Conservation (phyloP, 2,888 invertebrate species). For the Orthosia cruda region DNA sequence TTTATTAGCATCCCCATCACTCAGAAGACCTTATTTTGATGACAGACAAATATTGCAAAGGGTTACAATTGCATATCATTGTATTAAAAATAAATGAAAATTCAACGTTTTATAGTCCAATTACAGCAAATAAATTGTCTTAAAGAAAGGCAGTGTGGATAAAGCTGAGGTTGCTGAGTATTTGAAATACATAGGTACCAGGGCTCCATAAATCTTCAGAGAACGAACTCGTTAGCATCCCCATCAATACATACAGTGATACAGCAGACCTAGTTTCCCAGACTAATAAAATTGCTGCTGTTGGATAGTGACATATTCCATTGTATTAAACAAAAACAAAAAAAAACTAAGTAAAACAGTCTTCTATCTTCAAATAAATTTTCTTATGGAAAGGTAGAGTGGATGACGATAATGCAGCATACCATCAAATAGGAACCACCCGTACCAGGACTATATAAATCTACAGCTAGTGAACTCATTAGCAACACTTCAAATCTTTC, state of each 20-base stretch:
- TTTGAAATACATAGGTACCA: neutral
- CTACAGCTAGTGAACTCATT: neutral
- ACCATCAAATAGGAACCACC: too few species aligned
- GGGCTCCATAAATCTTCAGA: neutral
- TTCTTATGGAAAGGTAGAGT: neutral
- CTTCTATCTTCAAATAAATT: neutral
- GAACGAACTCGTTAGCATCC: neutral
- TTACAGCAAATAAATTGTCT: neutral
- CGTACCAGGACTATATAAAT: neutral
- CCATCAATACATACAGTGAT: neutral
- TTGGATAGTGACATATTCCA: constrained; percentile 57
- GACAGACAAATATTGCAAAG: constrained; percentile 53
- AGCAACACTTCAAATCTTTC: neutral
- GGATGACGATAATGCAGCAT: too few species aligned
- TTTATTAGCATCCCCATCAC: neutral
- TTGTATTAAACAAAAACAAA: neutral
- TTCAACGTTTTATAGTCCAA: neutral
- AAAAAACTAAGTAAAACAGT: too few species aligned
- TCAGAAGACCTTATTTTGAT: constrained; percentile 37
- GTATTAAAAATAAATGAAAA: neutral
- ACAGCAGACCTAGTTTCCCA: constrained; percentile 19
- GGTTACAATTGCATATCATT: constrained; percentile 39
- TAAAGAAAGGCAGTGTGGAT: too few species aligned
- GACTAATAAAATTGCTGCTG: constrained; percentile 18
- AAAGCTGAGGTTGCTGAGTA: neutral